Conservation (phyloP, 1,140 invertebrate species). For the Agrilus planipennis region DNA sequence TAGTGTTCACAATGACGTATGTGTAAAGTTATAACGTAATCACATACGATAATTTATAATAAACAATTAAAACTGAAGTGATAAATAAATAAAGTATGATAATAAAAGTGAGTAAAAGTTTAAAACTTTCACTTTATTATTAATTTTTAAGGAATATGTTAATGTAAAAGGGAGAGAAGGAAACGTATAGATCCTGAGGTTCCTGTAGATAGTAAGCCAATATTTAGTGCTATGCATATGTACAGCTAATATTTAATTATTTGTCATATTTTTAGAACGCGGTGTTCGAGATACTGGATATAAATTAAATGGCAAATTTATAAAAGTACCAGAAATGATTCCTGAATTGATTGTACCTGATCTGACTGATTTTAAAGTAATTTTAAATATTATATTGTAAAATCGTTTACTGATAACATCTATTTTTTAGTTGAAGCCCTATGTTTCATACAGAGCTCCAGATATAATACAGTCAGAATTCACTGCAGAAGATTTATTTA, state of each 20-base stretch:
- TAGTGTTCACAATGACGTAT: no score
- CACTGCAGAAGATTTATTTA: slow-evolving; percentile 73
- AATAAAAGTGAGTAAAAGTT: no score
- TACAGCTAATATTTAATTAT: no score
- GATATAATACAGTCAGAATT: slow-evolving; percentile 68
- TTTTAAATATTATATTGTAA: neutral
- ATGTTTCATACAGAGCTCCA: slow-evolving; percentile 74
- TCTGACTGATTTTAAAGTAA: slow-evolving; percentile 56
- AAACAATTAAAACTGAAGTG: no score
- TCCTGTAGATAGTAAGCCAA: slow-evolving; percentile 43
- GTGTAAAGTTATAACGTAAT: no score
- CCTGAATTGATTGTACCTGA: slow-evolving; percentile 88
- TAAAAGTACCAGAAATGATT: slow-evolving; percentile 74
- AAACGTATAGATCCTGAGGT: slow-evolving; percentile 50
- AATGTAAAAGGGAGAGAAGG: no score
- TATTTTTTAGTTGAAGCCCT: slow-evolving; percentile 69
- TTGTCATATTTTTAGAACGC: slow-evolving; percentile 42
- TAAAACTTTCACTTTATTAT: no score
- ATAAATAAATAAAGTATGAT: no score
- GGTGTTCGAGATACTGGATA: slow-evolving; percentile 54
- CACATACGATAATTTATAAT: no score
- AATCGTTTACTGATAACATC: slow-evolving; percentile 2
- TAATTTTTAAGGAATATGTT: no score
- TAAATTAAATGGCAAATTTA: slow-evolving; percentile 41
- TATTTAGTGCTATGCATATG: neutral